Conservation (phyloP, 2,888 invertebrate genomes). For the Spilarctia lutea region DNA sequence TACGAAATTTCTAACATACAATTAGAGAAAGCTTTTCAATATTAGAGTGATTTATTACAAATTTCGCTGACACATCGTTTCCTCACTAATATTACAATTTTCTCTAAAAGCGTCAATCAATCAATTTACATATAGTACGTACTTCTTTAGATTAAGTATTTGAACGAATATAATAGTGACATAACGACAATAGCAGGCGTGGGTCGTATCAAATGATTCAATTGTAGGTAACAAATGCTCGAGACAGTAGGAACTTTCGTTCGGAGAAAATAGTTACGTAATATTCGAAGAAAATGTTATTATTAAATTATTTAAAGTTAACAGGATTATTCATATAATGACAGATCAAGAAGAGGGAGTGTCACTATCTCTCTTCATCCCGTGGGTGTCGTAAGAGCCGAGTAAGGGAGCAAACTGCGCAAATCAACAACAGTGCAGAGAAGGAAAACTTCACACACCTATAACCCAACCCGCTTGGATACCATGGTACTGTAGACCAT, state of each 20-base stretch:
- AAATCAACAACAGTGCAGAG: too few relatives aligned
- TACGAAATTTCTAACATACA: constrained; percentile 16
- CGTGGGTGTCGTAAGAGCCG: too few relatives aligned
- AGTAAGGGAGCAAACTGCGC: too few relatives aligned
- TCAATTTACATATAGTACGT: constrained; percentile 27
- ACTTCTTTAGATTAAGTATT: constrained; percentile 37
- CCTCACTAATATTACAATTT: constrained; percentile 29
- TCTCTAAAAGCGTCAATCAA: constrained; percentile 42
- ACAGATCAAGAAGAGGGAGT: too few relatives aligned
- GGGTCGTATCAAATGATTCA: constrained; percentile 51
- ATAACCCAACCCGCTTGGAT: too few relatives aligned
- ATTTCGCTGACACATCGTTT: constrained; percentile 20
- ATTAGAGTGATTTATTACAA: constrained; percentile 21
- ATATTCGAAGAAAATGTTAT: constrained; percentile 25
- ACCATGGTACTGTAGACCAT: too few relatives aligned
- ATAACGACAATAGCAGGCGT: constrained; percentile 42
- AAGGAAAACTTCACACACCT: too few relatives aligned
- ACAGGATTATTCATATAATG: too few relatives aligned
- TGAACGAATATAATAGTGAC: constrained; percentile 40
- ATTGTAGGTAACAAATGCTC: constrained; percentile 43
- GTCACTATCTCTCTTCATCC: too few relatives aligned
- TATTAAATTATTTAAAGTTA: constrained; percentile 18
- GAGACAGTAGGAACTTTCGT: constrained; percentile 38
- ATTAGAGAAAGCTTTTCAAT: constrained; percentile 22
- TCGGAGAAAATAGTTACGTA: constrained; percentile 45